phyloP scores from a whole-genome alignment of 2,113 vertebrate species.

The Narcine bancroftii region DNA sequence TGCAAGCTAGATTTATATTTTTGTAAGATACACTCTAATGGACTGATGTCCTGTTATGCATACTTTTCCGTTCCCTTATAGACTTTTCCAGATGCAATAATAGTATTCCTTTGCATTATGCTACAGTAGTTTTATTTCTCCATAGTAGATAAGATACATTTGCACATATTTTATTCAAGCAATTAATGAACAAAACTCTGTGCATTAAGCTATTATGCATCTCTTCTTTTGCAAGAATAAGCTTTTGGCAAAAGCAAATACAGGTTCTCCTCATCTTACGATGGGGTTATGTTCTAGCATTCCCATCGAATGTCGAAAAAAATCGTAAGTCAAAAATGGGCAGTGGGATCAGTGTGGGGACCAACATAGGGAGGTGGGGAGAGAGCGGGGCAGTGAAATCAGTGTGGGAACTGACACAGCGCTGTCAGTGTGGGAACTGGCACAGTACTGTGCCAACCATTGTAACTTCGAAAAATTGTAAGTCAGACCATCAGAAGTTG shows the following conservation, averaged over 20 bases:
- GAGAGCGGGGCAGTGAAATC: too few relatives aligned
- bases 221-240: not conserved
- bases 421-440: too few relatives aligned
- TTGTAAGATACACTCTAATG: not conserved
- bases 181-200: not conserved
- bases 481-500: too few relatives aligned
- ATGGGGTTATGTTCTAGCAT: too few relatives aligned
- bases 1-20: not conserved
- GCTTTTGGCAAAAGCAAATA: not conserved
- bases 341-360: too few relatives aligned
- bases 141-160: not conserved
- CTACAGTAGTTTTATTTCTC: not conserved
- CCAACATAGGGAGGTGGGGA: too few relatives aligned
- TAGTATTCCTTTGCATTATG: not conserved
- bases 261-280: too few relatives aligned
- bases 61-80: not conserved
- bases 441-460: too few relatives aligned
- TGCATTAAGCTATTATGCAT: not conserved
- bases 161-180: not conserved
- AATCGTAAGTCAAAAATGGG: too few relatives aligned
- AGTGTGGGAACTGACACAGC: too few relatives aligned
- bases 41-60: not conserved
- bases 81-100: not conserved
- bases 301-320: too few relatives aligned
- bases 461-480: too few relatives aligned